Percentiles rank a stretch among this genome's conserved stretches.
Evolutionary conservation across 2,888 invertebrate species (phyloP).

Genomic region (Macrophya annulata): DNA sequence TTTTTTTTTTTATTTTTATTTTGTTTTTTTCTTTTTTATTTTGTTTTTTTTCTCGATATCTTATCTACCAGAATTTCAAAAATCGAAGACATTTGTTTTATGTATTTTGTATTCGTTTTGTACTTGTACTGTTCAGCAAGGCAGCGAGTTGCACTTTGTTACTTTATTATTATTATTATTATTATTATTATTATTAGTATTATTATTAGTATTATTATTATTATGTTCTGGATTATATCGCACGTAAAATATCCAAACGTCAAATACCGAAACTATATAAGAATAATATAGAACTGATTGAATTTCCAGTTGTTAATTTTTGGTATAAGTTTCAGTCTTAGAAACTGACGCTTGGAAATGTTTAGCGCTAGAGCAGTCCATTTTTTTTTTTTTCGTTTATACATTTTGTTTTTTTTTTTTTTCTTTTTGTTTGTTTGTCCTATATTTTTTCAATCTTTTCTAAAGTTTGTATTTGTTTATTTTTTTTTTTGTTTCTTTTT

Average conservation of each 20-base stretch:
- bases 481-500: slow-evolving; percentile 4
- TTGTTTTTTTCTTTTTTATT: slow-evolving; percentile 61
- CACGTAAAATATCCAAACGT: slow-evolving; percentile 71
- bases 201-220: slow-evolving; percentile 60
- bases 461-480: slow-evolving; percentile 18
- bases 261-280: not conserved
- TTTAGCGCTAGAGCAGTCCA: slow-evolving; percentile 47
- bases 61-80: slow-evolving; percentile 77
- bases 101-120: slow-evolving; percentile 79
- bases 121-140: slow-evolving; percentile 80
- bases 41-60: slow-evolving; percentile 67
- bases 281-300: slow-evolving; percentile 17
- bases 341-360: slow-evolving; percentile 33
- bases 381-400: slow-evolving; percentile 8
- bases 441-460: not conserved
- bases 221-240: slow-evolving; percentile 67
- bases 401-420: not conserved
- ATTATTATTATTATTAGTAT: slow-evolving; percentile 68
- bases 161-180: slow-evolving; percentile 67
- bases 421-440: not conserved
- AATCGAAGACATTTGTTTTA: slow-evolving; percentile 78
- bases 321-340: not conserved
- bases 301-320: not conserved
- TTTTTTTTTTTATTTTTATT: slow-evolving; percentile 66
- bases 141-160: slow-evolving; percentile 80